Evolutionary conservation across 2,888 invertebrate species (phyloP).

Genomic region (Drosophila hamatofila): DNA sequence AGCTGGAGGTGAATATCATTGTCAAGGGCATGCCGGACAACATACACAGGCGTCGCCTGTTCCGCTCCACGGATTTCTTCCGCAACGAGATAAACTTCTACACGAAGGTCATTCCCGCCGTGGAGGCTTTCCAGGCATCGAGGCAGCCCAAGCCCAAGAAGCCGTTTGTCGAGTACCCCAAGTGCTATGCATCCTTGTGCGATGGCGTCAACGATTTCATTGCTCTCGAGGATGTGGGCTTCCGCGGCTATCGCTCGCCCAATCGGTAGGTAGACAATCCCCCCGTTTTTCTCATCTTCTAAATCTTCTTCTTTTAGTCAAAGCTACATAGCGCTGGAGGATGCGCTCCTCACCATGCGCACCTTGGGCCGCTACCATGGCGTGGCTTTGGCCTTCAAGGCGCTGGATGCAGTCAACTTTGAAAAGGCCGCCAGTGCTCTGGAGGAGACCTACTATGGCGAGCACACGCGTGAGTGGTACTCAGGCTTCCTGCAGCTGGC

Average conservation of each 20-base stretch:
- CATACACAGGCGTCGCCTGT: slow-evolving; percentile 88
- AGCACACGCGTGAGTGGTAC: slow-evolving; percentile 87
- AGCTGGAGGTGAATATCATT: slow-evolving; percentile 86
- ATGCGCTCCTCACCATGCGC: slow-evolving; percentile 86
- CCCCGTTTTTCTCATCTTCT: no score
- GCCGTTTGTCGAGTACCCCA: slow-evolving; percentile 86
- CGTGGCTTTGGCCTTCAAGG: slow-evolving; percentile 87
- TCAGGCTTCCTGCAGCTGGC: slow-evolving; percentile 86
- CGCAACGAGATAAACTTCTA: slow-evolving; percentile 90
- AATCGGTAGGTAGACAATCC: slow-evolving; percentile 67
- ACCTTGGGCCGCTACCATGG: slow-evolving; percentile 88
- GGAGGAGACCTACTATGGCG: slow-evolving; percentile 87
- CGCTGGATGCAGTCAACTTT: slow-evolving; percentile 86
- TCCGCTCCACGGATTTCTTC: slow-evolving; percentile 89
- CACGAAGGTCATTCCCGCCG: slow-evolving; percentile 82
- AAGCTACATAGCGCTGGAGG: slow-evolving; percentile 81
- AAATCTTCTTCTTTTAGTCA: slow-evolving; percentile 40
- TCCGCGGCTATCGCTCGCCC: slow-evolving; percentile 85
- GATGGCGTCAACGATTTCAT: slow-evolving; percentile 87
- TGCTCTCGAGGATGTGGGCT: slow-evolving; percentile 87
- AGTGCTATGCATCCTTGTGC: slow-evolving; percentile 85
- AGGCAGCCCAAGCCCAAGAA: slow-evolving; percentile 81
- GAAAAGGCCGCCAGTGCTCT: slow-evolving; percentile 84
- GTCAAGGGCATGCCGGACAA: slow-evolving; percentile 89
- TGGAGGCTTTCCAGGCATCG: slow-evolving; percentile 80